Evolutionary conservation across 2,797 vertebrate genomes (phyloP).

Genomic region (Pyrocephalus nanus): DNA sequence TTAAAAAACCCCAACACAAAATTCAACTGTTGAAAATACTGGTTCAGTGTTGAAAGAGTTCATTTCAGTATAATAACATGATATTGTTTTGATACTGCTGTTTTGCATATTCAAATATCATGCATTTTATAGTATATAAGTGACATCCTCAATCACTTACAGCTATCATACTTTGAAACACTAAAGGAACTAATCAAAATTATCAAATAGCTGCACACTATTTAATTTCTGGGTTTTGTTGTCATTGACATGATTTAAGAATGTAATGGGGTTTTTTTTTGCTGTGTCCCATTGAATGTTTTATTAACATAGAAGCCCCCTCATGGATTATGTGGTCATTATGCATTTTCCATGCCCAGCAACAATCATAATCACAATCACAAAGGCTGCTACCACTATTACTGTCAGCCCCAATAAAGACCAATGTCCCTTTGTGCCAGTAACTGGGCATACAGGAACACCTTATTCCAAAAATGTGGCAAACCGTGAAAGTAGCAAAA

Average conservation of each 20-base stretch:
- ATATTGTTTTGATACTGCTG: neutral
- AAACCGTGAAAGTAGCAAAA: neutral
- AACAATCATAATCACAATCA: neutral
- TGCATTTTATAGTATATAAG: neutral
- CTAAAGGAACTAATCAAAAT: neutral
- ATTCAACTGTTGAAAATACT: neutral
- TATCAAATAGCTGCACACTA: neutral
- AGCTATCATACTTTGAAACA: neutral
- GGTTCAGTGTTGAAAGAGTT: neutral
- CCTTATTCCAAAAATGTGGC: neutral
- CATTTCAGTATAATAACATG: neutral
- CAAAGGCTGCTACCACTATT: neutral
- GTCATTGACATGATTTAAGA: neutral
- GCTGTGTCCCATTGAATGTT: neutral
- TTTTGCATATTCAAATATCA: neutral
- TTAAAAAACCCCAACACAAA: neutral
- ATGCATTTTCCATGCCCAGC: neutral
- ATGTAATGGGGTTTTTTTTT: neutral
- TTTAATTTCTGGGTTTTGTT: neutral
- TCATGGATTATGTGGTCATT: neutral
- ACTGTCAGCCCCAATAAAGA: neutral
- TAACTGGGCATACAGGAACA: neutral
- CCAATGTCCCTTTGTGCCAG: neutral
- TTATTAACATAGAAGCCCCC: neutral
- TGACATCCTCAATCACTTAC: neutral